Evolutionary conservation across 2,113 vertebrate species (phyloP).

Genomic region (Psammodynastes pulverulentus): DNA sequence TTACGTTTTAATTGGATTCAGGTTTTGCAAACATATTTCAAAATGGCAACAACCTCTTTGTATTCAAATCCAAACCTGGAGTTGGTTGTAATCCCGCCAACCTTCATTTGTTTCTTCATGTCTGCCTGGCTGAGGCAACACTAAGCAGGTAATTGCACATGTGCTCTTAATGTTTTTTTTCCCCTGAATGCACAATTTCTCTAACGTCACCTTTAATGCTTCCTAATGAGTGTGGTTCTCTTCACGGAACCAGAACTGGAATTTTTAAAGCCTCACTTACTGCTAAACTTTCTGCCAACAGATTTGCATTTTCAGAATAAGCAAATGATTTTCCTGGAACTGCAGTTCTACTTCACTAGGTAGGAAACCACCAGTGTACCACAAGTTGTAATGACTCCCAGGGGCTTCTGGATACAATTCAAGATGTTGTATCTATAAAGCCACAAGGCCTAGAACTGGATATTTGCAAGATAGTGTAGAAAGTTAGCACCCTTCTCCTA

Average conservation of each 20-base stretch:
- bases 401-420: background rate
- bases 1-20: background rate
- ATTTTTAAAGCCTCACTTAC: background rate
- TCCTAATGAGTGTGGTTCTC: background rate
- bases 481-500: too few species aligned
- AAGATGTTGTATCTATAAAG: background rate
- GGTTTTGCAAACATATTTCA: background rate
- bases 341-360: background rate
- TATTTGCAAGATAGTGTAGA: background rate
- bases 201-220: background rate
- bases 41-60: background rate
- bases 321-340: background rate
- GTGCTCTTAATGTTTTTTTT: background rate
- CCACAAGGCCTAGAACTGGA: background rate
- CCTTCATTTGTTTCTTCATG: background rate
- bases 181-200: background rate
- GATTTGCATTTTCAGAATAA: background rate
- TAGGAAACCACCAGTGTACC: background rate
- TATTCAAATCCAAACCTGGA: background rate
- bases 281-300: background rate
- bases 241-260: background rate
- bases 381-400: background rate
- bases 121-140: background rate
- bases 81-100: background rate
- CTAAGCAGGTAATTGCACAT: background rate